A percentile compares a stretch with the other conserved stretches of the same genome.
Conservation (phyloP, 2,888 invertebrate genomes). For the Hartigia nigra region DNA sequence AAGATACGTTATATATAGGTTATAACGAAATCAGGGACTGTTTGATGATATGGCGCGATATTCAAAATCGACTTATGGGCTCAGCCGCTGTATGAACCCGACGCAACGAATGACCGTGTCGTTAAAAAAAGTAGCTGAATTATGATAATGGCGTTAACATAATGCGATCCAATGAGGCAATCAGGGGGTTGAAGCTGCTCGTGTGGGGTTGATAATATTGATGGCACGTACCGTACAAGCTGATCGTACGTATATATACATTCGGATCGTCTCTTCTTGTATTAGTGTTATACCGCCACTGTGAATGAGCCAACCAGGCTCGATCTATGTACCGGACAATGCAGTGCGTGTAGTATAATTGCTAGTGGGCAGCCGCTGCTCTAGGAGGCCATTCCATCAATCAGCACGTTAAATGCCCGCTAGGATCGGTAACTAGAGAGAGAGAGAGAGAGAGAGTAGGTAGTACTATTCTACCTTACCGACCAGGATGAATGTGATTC, state of each 20-base stretch:
- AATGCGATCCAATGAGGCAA: constrained; percentile 66
- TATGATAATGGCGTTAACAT: constrained; percentile 65
- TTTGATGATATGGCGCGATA: neutral
- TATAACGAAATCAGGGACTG: neutral
- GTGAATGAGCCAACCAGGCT: constrained; percentile 40
- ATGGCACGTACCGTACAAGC: constrained; percentile 36
- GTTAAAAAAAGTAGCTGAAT: constrained; percentile 64
- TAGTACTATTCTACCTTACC: neutral
- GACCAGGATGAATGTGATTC: constrained; percentile 5
- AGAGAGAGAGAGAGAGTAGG: neutral
- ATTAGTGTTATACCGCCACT: constrained; percentile 26
- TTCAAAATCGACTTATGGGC: neutral
- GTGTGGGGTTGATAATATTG: constrained; percentile 50
- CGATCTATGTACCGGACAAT: constrained; percentile 59
- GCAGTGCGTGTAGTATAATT: constrained; percentile 61
- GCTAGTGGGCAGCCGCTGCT: constrained; percentile 56
- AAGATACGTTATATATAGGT: neutral
- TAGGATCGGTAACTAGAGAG: constrained; percentile 28
- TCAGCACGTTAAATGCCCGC: constrained; percentile 60
- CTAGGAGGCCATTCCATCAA: constrained; percentile 61
- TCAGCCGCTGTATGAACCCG: constrained; percentile 3
- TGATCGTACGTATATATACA: constrained; percentile 25
- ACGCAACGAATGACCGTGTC: constrained; percentile 39
- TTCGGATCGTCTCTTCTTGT: constrained; percentile 16
- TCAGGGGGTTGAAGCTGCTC: constrained; percentile 40